Base-by-base conservation (phyloP, 1,140 invertebrate species). In the Calliopsis andreniformis region DNA sequence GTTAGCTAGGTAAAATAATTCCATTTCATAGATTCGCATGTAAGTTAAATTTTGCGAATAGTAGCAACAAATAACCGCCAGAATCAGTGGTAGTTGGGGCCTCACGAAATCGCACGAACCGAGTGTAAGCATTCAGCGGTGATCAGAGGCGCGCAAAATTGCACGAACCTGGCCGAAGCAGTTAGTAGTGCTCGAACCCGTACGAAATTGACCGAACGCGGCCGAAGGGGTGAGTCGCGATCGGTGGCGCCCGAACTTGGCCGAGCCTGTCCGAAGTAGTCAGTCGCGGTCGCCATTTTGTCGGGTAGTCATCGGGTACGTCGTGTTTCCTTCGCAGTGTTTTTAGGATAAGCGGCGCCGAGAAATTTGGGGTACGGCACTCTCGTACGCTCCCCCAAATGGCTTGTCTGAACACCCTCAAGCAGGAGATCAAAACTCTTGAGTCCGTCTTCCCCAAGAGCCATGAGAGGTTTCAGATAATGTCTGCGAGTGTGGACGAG, bases 401-500 rank as follows among this genome's bases (percentile, higher is more conserved):
- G 98, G 98, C 98, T 94, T 99, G 98, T 94, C 94, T 99, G 93
- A 98, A 98, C 92, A 98, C 97, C 85, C 94, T 99, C 87, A 99
- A 99, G 94, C 96, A 98, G 94, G 98, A 99, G 95, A 99, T 99
- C 92, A 97, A 97, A 94, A 96, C 97, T 91, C 94, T 99, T 92
- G 97, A 99, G 93, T 95, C 96, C 91, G 95, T 97, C 88, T 99
- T 99, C 93, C 96, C 97, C 66, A 98, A 97, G 94, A 96, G 95
- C 91, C 98, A 99, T 95, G 97, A 98, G 92, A 94, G 98, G 90
- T 99, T 99, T 96, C 97, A 98, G 94, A 97, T 98, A 93, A 95
- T 98, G 92, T 96, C 97, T 89, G 98, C 98, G 86, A 98, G 97
- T 94, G 97, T 99, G 86, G 98, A 99, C 93, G 98, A 99, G 94